Conservation (phyloP, 2,888 invertebrate genomes). For the Thereva nobilitata region DNA sequence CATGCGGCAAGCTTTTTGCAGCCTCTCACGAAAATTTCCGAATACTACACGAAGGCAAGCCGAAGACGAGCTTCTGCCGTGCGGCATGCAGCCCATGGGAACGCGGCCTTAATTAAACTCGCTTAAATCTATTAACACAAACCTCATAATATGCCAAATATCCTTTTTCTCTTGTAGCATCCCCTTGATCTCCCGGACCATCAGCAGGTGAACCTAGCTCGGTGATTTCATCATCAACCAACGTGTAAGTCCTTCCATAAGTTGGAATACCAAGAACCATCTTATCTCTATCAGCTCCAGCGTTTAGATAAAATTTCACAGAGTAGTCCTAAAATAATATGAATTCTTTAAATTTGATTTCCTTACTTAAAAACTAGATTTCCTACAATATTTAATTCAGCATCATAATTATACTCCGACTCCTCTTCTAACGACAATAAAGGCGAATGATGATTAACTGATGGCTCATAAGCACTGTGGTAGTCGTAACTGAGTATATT, state of each 20-base stretch:
- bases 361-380: neutral
- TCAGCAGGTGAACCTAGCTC: constrained; percentile 88
- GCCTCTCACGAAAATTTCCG: too few relatives aligned
- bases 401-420: constrained; percentile 85
- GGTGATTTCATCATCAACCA: constrained; percentile 82
- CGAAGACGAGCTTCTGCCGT: too few relatives aligned
- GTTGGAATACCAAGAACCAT: constrained; percentile 86
- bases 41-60: too few relatives aligned
- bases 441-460: constrained; percentile 89
- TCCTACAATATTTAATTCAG: constrained; percentile 86
- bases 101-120: too few relatives aligned
- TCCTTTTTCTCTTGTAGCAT: constrained; percentile 89
- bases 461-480: constrained; percentile 88
- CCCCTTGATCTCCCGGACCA: constrained; percentile 88
- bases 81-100: too few relatives aligned
- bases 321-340: constrained; percentile 71
- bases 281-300: constrained; percentile 79
- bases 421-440: constrained; percentile 78
- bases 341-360: neutral
- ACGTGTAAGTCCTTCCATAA: constrained; percentile 87
- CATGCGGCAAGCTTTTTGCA: too few relatives aligned
- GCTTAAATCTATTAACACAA: constrained; percentile 42
- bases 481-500: constrained; percentile 91
- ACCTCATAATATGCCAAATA: constrained; percentile 93
- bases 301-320: constrained; percentile 77